phyloP scores from a whole-genome alignment of 2,888 invertebrate genomes.

The Taenaris catops region DNA sequence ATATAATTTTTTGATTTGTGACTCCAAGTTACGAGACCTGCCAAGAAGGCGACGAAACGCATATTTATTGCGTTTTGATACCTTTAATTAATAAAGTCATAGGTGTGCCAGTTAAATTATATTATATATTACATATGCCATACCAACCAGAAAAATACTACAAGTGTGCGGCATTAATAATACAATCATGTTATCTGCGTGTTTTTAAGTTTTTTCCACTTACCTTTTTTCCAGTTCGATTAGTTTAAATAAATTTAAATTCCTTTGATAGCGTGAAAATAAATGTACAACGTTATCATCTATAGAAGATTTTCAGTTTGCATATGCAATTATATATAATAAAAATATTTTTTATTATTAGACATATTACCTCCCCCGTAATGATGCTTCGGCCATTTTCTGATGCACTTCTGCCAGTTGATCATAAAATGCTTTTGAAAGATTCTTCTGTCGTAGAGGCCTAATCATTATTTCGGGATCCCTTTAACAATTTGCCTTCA shows the following conservation, averaged over 20 bases:
- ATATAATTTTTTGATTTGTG: no score
- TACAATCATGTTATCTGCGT: no score
- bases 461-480: conserved; percentile 66
- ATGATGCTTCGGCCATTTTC: conserved; percentile 78
- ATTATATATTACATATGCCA: conserved; percentile 20
- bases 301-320: neutral
- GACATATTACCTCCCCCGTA: conserved; percentile 70
- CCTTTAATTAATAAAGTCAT: neutral
- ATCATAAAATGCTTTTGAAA: conserved; percentile 76
- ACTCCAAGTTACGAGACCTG: no score
- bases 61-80: no score
- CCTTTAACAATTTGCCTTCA: conserved; percentile 39
- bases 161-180: no score
- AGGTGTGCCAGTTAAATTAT: neutral
- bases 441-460: conserved; percentile 82
- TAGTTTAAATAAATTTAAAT: conserved; percentile 55
- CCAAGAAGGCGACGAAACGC: no score
- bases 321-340: neutral
- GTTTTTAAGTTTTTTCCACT: conserved; percentile 27
- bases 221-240: conserved; percentile 47
- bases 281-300: neutral
- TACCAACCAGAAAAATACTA: no score
- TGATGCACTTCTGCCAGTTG: conserved; percentile 78
- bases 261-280: conserved; percentile 53
- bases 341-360: no score